Evolutionary conservation across 2,113 vertebrate species (phyloP).

Genomic region (Microcebus griseorufus): DNA sequence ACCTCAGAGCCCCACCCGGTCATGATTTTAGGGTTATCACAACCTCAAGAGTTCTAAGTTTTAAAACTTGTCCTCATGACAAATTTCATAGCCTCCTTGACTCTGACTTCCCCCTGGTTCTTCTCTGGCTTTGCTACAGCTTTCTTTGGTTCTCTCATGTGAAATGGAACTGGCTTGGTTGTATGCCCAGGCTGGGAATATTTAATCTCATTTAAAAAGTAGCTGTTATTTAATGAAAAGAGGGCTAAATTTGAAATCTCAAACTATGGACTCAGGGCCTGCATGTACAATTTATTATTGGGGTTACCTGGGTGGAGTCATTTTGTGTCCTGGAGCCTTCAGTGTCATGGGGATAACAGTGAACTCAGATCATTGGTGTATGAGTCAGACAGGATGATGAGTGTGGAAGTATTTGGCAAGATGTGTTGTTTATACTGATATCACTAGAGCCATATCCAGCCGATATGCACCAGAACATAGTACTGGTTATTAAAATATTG

Average conservation of each 20-base stretch:
- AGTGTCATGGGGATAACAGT: rapidly evolving
- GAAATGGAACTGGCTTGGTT: not conserved
- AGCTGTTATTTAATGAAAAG: not conserved
- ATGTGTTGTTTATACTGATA: rapidly evolving
- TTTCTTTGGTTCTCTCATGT: not conserved
- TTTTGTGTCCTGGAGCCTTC: not conserved
- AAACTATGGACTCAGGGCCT: not conserved
- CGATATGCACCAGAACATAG: rapidly evolving
- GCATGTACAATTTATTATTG: rapidly evolving
- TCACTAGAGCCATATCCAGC: rapidly evolving
- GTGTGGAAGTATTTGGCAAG: not conserved
- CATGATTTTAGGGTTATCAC: not conserved
- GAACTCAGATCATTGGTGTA: too few relatives aligned
- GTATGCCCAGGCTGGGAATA: too few relatives aligned
- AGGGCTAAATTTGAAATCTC: not conserved
- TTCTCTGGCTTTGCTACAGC: not conserved
- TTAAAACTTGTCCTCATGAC: not conserved
- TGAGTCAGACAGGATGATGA: not conserved
- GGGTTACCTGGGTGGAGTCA: not conserved
- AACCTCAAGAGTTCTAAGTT: not conserved
- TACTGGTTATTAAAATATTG: rapidly evolving
- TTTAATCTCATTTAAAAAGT: not conserved
- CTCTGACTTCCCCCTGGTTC: rapidly evolving
- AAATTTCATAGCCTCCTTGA: rapidly evolving
- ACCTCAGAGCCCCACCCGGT: rapidly evolving